A percentile compares a stretch with the other conserved stretches of the same genome.
phyloP scores from a whole-genome alignment of 1,140 invertebrate species.

The Drosophila pseudoananassae region DNA sequence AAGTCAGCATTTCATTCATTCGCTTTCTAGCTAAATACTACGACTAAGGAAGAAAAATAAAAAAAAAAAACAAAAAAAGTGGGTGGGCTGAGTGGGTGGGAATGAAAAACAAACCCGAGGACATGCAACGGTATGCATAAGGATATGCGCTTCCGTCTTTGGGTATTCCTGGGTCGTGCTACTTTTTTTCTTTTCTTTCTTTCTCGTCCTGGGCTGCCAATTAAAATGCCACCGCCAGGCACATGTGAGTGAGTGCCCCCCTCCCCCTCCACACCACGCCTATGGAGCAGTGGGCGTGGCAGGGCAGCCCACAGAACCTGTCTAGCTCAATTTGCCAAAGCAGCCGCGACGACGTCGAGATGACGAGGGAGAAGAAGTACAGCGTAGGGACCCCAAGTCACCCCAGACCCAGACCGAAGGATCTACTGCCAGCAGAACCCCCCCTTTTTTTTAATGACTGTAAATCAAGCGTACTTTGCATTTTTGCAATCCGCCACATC shows the following conservation, averaged over 20 bases:
- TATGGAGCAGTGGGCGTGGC: slow-evolving; percentile 18
- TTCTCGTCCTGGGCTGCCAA: slow-evolving; percentile 66
- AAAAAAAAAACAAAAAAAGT: not conserved
- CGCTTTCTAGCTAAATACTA: slow-evolving; percentile 61
- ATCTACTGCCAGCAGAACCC: not conserved
- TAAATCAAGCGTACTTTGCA: slow-evolving; percentile 80
- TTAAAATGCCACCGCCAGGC: slow-evolving; percentile 80
- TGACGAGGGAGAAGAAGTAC: not conserved
- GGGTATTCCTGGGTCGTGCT: slow-evolving; percentile 24
- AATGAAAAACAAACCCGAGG: slow-evolving; percentile 16
- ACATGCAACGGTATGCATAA: slow-evolving; percentile 70
- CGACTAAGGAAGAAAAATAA: slow-evolving; percentile 20
- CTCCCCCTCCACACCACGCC: too few species aligned
- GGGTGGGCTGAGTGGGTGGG: not conserved
- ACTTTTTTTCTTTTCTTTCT: not conserved
- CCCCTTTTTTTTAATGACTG: slow-evolving; percentile 66
- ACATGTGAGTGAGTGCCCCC: slow-evolving; percentile 39
- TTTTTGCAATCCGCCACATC: slow-evolving; percentile 65
- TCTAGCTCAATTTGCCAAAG: slow-evolving; percentile 46
- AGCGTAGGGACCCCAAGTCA: slow-evolving; percentile 6
- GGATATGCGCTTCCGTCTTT: slow-evolving; percentile 74
- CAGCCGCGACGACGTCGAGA: slow-evolving; percentile 13
- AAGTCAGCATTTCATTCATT: slow-evolving; percentile 75
- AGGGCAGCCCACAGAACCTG: slow-evolving; percentile 17
- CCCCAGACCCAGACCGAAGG: not conserved